These are phyloP conservation scores for Meda fulgida DNA, from an alignment of 2,797 vertebrate genomes.

Conservation along the genomic window DNA sequence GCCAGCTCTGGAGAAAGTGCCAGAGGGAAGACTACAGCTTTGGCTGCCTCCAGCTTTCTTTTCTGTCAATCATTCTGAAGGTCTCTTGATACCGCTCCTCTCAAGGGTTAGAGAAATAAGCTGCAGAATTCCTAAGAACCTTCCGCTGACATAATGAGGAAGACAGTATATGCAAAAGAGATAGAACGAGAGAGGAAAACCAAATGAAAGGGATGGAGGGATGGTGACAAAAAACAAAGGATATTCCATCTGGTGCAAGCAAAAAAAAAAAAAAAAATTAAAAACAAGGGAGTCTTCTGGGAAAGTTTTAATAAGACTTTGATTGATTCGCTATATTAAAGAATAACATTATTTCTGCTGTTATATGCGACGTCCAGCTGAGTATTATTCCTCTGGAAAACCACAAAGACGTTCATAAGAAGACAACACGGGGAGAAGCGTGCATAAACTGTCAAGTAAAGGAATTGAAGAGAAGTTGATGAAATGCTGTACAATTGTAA, in stretches of 20 bases:
- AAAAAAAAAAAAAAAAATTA: slow-evolving; percentile 18
- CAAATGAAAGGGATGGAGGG: slow-evolving; percentile 8
- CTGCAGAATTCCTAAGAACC: slow-evolving; percentile 37
- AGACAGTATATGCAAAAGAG: slow-evolving; percentile 20
- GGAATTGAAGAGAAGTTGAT: slow-evolving; percentile 24
- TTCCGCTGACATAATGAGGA: slow-evolving; percentile 41
- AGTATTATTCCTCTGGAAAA: slow-evolving; percentile 54
- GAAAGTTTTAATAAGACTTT: slow-evolving; percentile 48
- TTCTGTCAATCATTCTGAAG: slow-evolving; percentile 50
- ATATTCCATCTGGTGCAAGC: slow-evolving; percentile 35
- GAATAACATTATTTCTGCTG: slow-evolving; percentile 59
- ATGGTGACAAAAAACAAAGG: slow-evolving; percentile 29
- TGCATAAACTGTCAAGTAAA: slow-evolving; percentile 41
- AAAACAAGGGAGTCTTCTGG: slow-evolving; percentile 31
- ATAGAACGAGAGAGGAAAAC: slow-evolving; percentile 24
- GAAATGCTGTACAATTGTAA: slow-evolving; percentile 29
- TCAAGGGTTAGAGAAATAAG: slow-evolving; percentile 52
- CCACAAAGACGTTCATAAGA: slow-evolving; percentile 51
- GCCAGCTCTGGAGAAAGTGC: slow-evolving; percentile 47
- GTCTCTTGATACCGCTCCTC: slow-evolving; percentile 51
- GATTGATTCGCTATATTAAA: slow-evolving; percentile 59
- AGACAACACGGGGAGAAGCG: slow-evolving; percentile 49
- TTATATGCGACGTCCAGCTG: slow-evolving; percentile 49
- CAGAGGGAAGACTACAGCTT: slow-evolving; percentile 43
- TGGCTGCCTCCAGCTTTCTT: slow-evolving; percentile 33